Conservation (phyloP, 2,888 invertebrate genomes). For the Andrena trimmerana region DNA sequence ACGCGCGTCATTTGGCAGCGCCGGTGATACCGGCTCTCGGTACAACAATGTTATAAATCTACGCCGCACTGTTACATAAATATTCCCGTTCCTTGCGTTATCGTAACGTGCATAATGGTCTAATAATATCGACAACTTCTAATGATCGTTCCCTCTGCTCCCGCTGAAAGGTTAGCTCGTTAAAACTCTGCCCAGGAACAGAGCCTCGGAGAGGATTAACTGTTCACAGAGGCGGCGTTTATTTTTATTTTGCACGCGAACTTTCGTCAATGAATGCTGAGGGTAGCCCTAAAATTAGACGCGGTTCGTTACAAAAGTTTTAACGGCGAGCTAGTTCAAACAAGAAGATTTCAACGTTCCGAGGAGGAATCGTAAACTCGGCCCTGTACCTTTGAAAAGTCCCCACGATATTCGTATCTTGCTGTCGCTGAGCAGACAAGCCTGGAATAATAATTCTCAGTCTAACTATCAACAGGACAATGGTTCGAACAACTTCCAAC, state of each 20-base stretch:
- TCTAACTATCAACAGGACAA: no score
- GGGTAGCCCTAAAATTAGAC: conserved; percentile 36
- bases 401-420: no score
- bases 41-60: conserved; percentile 61
- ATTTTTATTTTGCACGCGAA: conserved; percentile 47
- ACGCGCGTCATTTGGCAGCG: conserved; percentile 56
- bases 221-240: conserved; percentile 9
- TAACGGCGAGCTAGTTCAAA: not conserved
- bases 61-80: conserved; percentile 57
- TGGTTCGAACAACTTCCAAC: not conserved
- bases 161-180: not conserved
- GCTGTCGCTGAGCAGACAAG: no score
- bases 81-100: conserved; percentile 44
- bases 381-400: not conserved
- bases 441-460: no score
- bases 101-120: conserved; percentile 15
- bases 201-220: not conserved
- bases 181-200: not conserved
- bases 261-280: conserved; percentile 44
- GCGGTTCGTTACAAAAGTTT: conserved; percentile 3
- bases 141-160: conserved; percentile 18
- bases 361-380: not conserved
- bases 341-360: conserved; percentile 21
- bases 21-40: conserved; percentile 41
- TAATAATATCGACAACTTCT: conserved; percentile 39